A percentile compares a stretch with the other conserved stretches of the same genome.
Conservation (phyloP, 1,140 invertebrate species). For the Plectrocnemia conspersa region DNA sequence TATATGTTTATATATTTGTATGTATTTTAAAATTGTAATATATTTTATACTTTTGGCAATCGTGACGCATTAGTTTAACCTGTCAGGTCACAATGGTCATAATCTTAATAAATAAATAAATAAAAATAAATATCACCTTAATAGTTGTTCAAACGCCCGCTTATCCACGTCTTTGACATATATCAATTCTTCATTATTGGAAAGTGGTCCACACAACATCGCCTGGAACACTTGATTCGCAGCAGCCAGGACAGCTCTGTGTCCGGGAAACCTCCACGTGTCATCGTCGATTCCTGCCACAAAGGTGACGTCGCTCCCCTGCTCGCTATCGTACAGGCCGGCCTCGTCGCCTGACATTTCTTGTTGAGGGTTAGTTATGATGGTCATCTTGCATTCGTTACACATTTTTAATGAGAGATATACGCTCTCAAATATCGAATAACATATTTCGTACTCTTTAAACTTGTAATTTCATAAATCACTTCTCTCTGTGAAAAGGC, state of each 20-base stretch:
- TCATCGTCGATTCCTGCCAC: constrained; percentile 58
- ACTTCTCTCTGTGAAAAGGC: no score
- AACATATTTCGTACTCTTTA: no score
- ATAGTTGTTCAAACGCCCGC: constrained; percentile 62
- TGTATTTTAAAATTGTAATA: no score
- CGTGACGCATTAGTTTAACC: no score
- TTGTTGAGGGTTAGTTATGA: constrained; percentile 9
- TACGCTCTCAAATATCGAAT: no score
- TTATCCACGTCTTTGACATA: constrained; percentile 59
- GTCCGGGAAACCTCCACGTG: constrained; percentile 62
- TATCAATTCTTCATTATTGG: constrained; percentile 42
- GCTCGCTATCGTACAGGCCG: constrained; percentile 52
- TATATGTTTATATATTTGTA: no score
- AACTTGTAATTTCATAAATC: no score
- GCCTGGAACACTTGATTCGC: constrained; percentile 58
- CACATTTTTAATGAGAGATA: no score
- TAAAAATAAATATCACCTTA: constrained; percentile 40
- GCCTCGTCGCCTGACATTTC: not conserved
- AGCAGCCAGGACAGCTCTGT: constrained; percentile 59
- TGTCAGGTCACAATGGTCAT: not conserved
- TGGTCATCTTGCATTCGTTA: constrained; percentile 15
- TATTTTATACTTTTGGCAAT: no score
- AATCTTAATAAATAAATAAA: not conserved
- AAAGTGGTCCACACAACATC: constrained; percentile 54
- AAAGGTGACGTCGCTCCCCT: constrained; percentile 62